A percentile compares a stretch with the other conserved stretches of the same genome.
These are phyloP conservation scores for Pygoscelis adeliae DNA, from an alignment of 2,113 vertebrate genomes.

Conservation along the genomic window DNA sequence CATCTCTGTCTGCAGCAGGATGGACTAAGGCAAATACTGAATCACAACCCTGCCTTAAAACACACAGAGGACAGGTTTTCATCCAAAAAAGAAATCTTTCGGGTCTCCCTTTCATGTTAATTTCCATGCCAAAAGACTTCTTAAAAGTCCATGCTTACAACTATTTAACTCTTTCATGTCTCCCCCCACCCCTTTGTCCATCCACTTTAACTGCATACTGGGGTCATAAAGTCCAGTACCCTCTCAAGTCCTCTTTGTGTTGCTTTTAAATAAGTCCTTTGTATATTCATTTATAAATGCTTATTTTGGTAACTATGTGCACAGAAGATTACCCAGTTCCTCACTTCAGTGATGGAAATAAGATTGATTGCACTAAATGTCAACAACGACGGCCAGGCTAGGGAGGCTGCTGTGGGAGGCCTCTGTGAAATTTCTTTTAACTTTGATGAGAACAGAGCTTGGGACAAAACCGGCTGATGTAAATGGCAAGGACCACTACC, in stretches of 20 bases:
- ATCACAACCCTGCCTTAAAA: not conserved
- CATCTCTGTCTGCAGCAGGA: not conserved
- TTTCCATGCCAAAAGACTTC: not conserved
- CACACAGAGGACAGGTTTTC: not conserved
- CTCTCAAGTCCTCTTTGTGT: slow-evolving; percentile 43
- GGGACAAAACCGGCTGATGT: not conserved
- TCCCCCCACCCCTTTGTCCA: not conserved
- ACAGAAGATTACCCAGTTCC: slow-evolving; percentile 17
- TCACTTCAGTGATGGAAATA: slow-evolving; percentile 11
- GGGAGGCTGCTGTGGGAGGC: not conserved
- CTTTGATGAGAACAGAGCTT: not conserved
- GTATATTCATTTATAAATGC: slow-evolving; percentile 27
- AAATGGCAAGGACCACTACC: not conserved
- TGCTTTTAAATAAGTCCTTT: slow-evolving; percentile 34
- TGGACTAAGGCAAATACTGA: not conserved
- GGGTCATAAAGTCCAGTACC: slow-evolving; percentile 26
- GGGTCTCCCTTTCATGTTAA: not conserved
- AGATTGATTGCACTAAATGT: slow-evolving; percentile 35
- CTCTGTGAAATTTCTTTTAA: slow-evolving; percentile 26
- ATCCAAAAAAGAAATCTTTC: not conserved
- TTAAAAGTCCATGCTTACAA: not conserved
- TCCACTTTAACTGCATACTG: not conserved
- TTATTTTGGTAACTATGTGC: slow-evolving; percentile 44
- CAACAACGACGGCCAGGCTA: not conserved
- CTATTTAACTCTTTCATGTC: not conserved